These are phyloP conservation scores for Lasiommata megera DNA, from an alignment of 2,888 invertebrate species.

Conservation along the genomic window DNA sequence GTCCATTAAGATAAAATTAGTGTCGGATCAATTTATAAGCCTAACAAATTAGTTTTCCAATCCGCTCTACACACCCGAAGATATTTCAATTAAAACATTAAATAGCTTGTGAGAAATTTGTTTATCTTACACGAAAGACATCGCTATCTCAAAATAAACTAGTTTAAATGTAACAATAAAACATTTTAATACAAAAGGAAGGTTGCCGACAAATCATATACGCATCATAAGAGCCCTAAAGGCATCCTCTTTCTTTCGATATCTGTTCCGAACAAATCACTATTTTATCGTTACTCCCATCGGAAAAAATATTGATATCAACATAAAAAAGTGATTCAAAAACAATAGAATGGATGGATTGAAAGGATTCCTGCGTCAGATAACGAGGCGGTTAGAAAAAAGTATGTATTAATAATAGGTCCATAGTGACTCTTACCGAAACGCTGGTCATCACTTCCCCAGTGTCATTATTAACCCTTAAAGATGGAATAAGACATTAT, in stretches of 20 bases:
- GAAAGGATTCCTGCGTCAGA: constrained; percentile 75
- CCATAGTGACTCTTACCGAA: constrained; percentile 51
- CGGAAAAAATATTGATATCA: constrained; percentile 80
- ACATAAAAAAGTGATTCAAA: constrained; percentile 75
- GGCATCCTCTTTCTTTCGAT: constrained; percentile 62
- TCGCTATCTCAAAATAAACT: constrained; percentile 35
- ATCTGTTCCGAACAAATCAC: constrained; percentile 77
- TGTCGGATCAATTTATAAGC: constrained; percentile 45
- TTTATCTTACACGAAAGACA: constrained; percentile 24
- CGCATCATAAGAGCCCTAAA: constrained; percentile 63
- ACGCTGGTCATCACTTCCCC: constrained; percentile 51
- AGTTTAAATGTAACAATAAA: constrained; percentile 61
- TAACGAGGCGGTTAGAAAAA: constrained; percentile 65
- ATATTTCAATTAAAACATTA: constrained; percentile 22
- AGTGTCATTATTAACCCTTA: constrained; percentile 29
- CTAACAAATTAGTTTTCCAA: constrained; percentile 21
- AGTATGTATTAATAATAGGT: constrained; percentile 77
- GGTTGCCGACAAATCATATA: constrained; percentile 73
- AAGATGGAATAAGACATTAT: constrained; percentile 6
- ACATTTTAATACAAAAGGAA: constrained; percentile 74
- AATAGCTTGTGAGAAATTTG: constrained; percentile 9
- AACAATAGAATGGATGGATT: constrained; percentile 78
- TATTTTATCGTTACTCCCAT: constrained; percentile 73
- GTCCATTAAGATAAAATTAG: constrained; percentile 57
- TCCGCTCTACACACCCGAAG: neutral